phyloP scores from a whole-genome alignment of 1,140 invertebrate species.

The Drosophila suzukii region DNA sequence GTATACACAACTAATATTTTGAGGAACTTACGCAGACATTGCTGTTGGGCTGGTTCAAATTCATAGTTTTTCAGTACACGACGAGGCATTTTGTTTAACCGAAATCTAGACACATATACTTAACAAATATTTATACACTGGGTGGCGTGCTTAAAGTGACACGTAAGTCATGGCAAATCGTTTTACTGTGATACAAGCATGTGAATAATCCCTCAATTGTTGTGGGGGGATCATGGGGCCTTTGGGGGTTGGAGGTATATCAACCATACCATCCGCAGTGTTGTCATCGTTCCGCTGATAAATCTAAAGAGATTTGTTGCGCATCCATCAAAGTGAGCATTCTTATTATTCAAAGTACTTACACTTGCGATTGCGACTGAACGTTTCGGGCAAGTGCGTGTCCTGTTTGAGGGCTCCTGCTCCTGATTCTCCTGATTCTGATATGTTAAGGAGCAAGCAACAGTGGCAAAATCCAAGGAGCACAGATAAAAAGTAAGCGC shows the following conservation, averaged over 20 bases:
- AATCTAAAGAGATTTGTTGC: conserved; percentile 70
- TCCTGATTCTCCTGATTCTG: conserved; percentile 1
- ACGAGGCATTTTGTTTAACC: conserved; percentile 41
- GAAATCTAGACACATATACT: conserved; percentile 27
- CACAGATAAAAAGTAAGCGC: conserved; percentile 63
- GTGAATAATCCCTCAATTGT: conserved; percentile 38
- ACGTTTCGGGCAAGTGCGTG: conserved; percentile 66
- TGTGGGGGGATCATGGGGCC: conserved; percentile 25
- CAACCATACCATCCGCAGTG: conserved; percentile 1
- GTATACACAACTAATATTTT: neutral
- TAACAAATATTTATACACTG: conserved; percentile 21
- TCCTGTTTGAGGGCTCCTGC: conserved; percentile 24
- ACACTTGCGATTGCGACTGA: conserved; percentile 44
- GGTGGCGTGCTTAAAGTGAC: conserved; percentile 21
- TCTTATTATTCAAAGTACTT: conserved; percentile 81
- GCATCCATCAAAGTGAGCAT: conserved; percentile 81
- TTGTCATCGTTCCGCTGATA: conserved; percentile 57
- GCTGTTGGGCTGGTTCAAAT: neutral
- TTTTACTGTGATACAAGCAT: conserved; percentile 23
- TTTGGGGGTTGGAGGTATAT: neutral
- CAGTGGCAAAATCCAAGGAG: conserved; percentile 46
- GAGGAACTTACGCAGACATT: conserved; percentile 17
- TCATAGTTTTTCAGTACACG: conserved; percentile 8
- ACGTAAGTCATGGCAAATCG: conserved; percentile 41
- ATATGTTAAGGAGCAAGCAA: conserved; percentile 50